Evolutionary conservation across 2,888 invertebrate species (phyloP), one percentile per base, ranked within the genome.

Genomic region (Atrina japonica): DNA sequence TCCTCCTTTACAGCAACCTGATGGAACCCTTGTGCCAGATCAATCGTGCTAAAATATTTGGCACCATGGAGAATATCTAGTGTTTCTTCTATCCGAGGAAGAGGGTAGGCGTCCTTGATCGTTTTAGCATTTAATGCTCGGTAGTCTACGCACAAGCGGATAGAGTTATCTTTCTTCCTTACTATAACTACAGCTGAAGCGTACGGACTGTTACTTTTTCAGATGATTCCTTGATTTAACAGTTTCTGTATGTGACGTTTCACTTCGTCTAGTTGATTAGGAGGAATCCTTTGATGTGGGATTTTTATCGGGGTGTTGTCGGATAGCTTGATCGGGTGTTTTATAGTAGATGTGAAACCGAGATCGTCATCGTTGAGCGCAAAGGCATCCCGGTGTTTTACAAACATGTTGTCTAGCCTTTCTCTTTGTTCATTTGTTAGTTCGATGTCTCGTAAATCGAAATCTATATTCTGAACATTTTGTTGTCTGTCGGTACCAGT

Each of bases 11-110:
- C 35, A 6, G 66, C 66, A 14, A 66, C 66, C 41, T 66, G 58
- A 58, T 66, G 35, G 25, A 49, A 66, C 23, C 56, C 58, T 66
- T 66, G 58, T 21, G 50, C 25, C n/a, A 58, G 49, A 41, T 66
- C 66, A 7, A 60, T 74, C 61, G 52, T 50, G 2, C 41, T 66
- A 16, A 59, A 59, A 52, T 40, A 66, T 49, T 49, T 56, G 18
- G 58, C 45, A 18, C 49, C 66, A 58, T 66, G 25, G n/a, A 66
- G 27, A 9, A 56, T 3, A 16, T 66, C 66, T 27, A 77, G 52
- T n/a, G 71, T 66, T n/a, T 80, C 80, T 14, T 71, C 70, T 9
- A 78, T 64, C 3, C 73, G 41, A 0, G 77, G 78, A 7, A 80
- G 29, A 0, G 77, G 72, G 47, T 72, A 73, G 5, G 74, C 59